Evolutionary conservation across 2,113 vertebrate species (phyloP).

Genomic region (Chamaea fasciata): DNA sequence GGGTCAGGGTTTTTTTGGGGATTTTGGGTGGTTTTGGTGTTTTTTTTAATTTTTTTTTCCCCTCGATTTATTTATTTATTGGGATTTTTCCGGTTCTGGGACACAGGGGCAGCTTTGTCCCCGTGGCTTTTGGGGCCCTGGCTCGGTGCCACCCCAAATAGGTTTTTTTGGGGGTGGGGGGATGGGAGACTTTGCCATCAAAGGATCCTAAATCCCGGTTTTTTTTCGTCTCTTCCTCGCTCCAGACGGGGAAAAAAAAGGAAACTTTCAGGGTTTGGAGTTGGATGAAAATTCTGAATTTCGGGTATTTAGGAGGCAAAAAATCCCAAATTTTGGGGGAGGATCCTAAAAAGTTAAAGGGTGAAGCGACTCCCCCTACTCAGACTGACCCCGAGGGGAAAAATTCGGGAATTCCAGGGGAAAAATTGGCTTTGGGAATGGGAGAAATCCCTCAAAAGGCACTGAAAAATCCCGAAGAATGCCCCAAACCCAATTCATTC

Average conservation of each 20-base stretch:
- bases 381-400: fast-evolving
- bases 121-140: neutral
- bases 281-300: neutral
- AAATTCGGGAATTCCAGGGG: neutral
- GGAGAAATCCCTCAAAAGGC: neutral
- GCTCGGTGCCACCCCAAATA: neutral
- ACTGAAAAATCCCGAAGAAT: neutral
- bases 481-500: neutral
- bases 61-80: neutral
- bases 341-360: neutral
- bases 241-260: neutral
- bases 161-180: neutral
- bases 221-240: neutral
- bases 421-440: neutral
- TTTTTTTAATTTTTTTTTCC: neutral
- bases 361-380: neutral
- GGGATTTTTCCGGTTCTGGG: neutral
- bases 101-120: neutral
- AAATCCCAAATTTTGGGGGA: neutral
- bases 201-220: fast-evolving
- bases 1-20: neutral
- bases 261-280: neutral
- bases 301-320: neutral
- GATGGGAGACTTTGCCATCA: neutral
- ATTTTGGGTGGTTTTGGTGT: neutral